phyloP scores from a whole-genome alignment of 2,797 vertebrate genomes.

The Coccyzus lansbergi region DNA sequence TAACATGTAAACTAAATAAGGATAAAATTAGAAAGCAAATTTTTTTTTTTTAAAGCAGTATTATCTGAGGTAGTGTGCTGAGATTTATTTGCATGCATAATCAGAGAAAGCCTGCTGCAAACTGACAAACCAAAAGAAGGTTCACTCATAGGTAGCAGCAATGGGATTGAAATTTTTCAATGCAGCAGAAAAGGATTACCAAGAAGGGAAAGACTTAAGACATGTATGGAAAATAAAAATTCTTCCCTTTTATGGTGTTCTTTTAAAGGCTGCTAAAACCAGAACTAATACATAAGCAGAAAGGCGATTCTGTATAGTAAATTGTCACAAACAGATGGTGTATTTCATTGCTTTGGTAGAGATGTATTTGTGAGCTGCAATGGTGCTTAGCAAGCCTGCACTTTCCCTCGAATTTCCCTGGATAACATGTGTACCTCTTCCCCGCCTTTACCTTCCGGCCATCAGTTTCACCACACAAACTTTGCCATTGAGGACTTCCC shows the following conservation, averaged over 20 bases:
- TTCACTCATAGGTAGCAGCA: not conserved
- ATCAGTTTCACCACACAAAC: not conserved
- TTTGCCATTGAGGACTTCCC: not conserved
- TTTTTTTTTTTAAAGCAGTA: not conserved
- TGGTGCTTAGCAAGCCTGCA: not conserved
- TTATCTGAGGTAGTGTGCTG: not conserved
- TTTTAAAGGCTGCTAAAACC: not conserved
- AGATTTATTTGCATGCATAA: not conserved
- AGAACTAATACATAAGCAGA: not conserved
- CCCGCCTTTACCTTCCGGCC: not conserved
- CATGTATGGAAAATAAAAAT: not conserved
- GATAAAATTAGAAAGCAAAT: not conserved
- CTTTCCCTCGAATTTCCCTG: not conserved
- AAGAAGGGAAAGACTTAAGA: not conserved
- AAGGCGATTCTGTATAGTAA: not conserved
- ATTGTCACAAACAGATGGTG: not conserved
- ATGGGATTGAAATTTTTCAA: not conserved
- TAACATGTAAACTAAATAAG: not conserved
- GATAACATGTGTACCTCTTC: not conserved
- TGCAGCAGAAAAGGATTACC: not conserved
- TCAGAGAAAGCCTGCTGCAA: constrained; percentile 8
- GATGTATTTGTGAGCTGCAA: not conserved
- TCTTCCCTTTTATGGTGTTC: not conserved
- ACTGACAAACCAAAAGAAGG: not conserved
- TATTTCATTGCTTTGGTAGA: not conserved